Conservation (phyloP, 2,888 invertebrate genomes). For the Brachypterus glaber region DNA sequence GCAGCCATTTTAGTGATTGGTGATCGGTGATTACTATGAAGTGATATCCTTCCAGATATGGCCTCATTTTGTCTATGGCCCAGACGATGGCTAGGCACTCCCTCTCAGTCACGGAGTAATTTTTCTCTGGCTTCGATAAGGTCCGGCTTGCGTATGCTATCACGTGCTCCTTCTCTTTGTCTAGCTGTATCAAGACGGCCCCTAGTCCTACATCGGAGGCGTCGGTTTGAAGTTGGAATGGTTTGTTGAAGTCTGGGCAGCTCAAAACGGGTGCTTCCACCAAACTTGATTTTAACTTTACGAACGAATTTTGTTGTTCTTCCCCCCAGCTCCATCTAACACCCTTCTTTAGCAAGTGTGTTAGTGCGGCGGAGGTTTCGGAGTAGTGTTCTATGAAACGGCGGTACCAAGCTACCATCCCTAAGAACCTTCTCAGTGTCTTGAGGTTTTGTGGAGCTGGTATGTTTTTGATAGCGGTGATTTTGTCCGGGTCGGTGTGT, state of each 20-base stretch:
- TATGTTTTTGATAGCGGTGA: neutral
- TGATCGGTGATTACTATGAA: constrained; percentile 10
- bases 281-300: neutral
- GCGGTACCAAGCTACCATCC: neutral
- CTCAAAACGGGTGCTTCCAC: neutral
- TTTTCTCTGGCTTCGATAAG: constrained; percentile 11
- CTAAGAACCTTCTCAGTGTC: no score
- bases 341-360: neutral
- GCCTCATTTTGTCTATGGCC: constrained; percentile 7
- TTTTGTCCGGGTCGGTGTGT: neutral
- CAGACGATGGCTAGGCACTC: constrained; percentile 15
- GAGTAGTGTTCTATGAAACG: neutral
- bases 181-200: constrained; percentile 5
- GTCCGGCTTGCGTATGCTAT: constrained; percentile 13
- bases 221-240: neutral
- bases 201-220: constrained; percentile 20
- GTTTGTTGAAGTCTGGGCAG: constrained; percentile 1
- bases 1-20: constrained; percentile 11
- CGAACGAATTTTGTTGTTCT: neutral
- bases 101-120: constrained; percentile 13
- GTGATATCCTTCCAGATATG: neutral
- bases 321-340: neutral
- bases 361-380: neutral
- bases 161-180: constrained; percentile 7
- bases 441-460: no score